Base-by-base conservation (phyloP, 2,888 invertebrate species). In the Parnassius apollo region DNA sequence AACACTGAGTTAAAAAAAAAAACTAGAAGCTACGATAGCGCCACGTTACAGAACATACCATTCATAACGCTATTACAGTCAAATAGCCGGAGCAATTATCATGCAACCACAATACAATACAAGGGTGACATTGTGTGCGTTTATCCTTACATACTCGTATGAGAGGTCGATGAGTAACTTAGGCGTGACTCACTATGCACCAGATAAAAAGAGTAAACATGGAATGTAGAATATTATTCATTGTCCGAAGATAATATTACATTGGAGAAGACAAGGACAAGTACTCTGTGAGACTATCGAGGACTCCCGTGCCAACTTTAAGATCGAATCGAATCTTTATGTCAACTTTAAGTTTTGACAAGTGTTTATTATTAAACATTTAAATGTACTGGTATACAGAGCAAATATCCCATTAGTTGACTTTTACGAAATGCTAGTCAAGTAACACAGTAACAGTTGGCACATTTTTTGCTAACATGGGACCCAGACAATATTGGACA, bases 151-250 rank as follows among this genome's bases (percentile, higher is more conserved):
- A 59, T 55, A n/a, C n/a, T n/a, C n/a, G n/a, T n/a, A 65, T 55
- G 68, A 67, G 68, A 70, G 66, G 71, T 65, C 68, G 69, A 70
- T 76, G 73, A 74, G 72, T 71, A 75, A 76, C 69, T 22, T 56
- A 45, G 4, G 61, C 67, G 66, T 73, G 71, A 73, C 62, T 71
- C 71, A 72, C 42, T 48, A 46, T 67, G 66, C 62, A 63, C 57
- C 57, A 67, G 71, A 74, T 74, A 69, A 72, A 70, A 69, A 69
- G 69, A 69, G 66, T 70, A 66, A 70, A 68, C 56, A 64, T 35
- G 22, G 42, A 22, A 50, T 22, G 57, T 44, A 60, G 60, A 64
- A 56, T 25, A 60, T 50, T 25, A 61, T 50, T 10, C 44, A 49
- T 59, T 56, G 51, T 59, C 45, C 35, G n/a, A 48, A 42, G 18